Evolutionary conservation across 2,113 vertebrate genomes (phyloP).

Genomic region (Lepus americanus): DNA sequence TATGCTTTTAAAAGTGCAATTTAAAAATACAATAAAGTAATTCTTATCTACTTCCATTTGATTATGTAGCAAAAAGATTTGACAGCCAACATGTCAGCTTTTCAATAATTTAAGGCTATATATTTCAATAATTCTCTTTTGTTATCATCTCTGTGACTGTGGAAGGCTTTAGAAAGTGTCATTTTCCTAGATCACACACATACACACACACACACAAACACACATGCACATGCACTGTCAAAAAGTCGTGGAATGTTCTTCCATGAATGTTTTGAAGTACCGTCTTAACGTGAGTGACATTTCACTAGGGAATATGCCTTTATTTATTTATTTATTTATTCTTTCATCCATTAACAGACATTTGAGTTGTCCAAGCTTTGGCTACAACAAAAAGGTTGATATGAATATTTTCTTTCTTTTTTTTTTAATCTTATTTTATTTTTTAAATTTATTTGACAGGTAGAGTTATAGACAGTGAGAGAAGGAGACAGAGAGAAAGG

Average conservation of each 20-base stretch:
- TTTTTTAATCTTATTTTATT: too few species aligned
- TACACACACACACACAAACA: too few species aligned
- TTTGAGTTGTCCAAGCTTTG: background rate
- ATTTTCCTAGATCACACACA: too few species aligned
- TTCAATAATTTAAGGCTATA: background rate
- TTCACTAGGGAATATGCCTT: background rate
- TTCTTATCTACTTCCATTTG: conserved; percentile 11
- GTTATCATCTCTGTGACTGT: background rate
- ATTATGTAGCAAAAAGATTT: background rate
- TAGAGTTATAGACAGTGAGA: too few species aligned
- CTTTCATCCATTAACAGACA: background rate
- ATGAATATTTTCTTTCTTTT: too few species aligned
- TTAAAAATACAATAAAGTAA: background rate
- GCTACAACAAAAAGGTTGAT: background rate
- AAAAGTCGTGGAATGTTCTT: conserved; percentile 19
- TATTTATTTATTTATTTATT: background rate
- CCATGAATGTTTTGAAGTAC: background rate
- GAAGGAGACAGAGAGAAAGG: too few species aligned
- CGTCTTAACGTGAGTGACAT: background rate
- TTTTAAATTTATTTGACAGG: too few species aligned
- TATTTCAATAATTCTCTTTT: background rate
- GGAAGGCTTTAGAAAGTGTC: too few species aligned
- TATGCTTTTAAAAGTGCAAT: background rate
- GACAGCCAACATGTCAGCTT: background rate
- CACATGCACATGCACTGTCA: background rate